Percentiles rank a stretch among this genome's conserved stretches.
Conservation (phyloP, 2,888 invertebrate genomes). For the Zygogramma bicolorata region DNA sequence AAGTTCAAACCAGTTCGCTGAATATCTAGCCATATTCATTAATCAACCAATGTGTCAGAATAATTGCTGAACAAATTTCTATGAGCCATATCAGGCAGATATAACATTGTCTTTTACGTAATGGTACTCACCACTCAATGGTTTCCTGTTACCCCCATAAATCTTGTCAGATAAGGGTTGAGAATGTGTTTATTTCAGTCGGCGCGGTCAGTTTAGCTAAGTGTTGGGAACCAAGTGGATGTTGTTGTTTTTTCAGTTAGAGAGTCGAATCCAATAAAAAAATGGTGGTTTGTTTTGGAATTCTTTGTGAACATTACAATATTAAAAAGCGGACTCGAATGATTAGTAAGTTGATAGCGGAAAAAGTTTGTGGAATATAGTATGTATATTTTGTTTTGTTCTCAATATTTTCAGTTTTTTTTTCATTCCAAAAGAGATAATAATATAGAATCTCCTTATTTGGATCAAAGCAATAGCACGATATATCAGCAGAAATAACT, state of each 20-base stretch:
- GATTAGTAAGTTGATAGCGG: constrained; percentile 35
- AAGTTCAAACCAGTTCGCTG: too few relatives aligned
- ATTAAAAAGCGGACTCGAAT: constrained; percentile 32
- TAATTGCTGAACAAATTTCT: neutral
- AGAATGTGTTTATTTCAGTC: neutral
- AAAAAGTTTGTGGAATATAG: neutral
- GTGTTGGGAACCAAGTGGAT: neutral
- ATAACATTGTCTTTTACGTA: neutral
- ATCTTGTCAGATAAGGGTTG: neutral
- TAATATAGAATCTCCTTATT: too few relatives aligned
- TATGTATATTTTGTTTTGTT: too few relatives aligned
- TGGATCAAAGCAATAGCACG: too few relatives aligned
- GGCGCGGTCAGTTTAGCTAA: neutral
- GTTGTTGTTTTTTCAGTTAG: neutral
- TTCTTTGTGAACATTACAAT: constrained; percentile 47
- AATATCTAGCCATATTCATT: neutral
- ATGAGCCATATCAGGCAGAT: neutral
- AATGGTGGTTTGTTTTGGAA: constrained; percentile 43
- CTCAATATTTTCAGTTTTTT: too few relatives aligned
- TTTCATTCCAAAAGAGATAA: too few relatives aligned
- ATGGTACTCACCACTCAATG: neutral
- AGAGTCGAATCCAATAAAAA: neutral
- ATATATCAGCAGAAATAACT: too few relatives aligned
- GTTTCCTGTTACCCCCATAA: neutral
- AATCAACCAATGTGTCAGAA: neutral